phyloP scores from a whole-genome alignment of 2,888 invertebrate species.

The Scelioninae gen. 2 region DNA sequence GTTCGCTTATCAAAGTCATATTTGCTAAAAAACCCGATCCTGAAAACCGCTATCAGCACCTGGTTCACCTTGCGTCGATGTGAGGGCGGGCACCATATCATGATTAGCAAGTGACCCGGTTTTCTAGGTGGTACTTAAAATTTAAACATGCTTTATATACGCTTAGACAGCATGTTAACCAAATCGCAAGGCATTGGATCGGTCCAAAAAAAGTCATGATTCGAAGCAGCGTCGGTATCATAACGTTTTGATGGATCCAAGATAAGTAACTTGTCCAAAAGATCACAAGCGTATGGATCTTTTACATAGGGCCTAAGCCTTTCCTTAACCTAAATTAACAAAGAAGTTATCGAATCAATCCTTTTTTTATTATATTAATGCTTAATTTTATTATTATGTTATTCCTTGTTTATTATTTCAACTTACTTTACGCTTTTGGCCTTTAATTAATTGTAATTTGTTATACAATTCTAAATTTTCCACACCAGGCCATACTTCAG shows the following conservation, averaged over 20 bases:
- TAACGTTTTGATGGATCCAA: constrained; percentile 92
- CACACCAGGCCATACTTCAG: constrained; percentile 95
- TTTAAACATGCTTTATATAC: constrained; percentile 96
- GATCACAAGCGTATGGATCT: constrained; percentile 93
- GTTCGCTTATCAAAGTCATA: constrained; percentile 50
- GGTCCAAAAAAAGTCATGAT: constrained; percentile 99
- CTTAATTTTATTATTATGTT: too few species aligned
- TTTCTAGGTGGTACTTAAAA: constrained; percentile 88
- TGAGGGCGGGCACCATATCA: too few species aligned
- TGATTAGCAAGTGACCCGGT: constrained; percentile 81
- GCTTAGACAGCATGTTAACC: constrained; percentile 93
- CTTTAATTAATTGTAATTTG: constrained; percentile 91
- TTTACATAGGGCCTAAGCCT: too few species aligned
- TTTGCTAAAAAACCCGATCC: constrained; percentile 86
- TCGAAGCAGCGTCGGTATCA: constrained; percentile 94
- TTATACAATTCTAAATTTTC: constrained; percentile 91
- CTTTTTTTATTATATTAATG: too few species aligned
- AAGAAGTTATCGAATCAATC: too few species aligned
- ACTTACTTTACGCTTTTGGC: constrained; percentile 88
- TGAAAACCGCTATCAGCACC: constrained; percentile 87
- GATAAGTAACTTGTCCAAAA: constrained; percentile 92
- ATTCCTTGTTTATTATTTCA: too few species aligned
- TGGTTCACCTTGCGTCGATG: too few species aligned
- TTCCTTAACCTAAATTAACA: too few species aligned
- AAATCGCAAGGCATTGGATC: constrained; percentile 96